Percentiles rank a stretch among this genome's conserved stretches.
Conservation (phyloP, 1,140 invertebrate species). For the Temnothorax longispinosus region DNA sequence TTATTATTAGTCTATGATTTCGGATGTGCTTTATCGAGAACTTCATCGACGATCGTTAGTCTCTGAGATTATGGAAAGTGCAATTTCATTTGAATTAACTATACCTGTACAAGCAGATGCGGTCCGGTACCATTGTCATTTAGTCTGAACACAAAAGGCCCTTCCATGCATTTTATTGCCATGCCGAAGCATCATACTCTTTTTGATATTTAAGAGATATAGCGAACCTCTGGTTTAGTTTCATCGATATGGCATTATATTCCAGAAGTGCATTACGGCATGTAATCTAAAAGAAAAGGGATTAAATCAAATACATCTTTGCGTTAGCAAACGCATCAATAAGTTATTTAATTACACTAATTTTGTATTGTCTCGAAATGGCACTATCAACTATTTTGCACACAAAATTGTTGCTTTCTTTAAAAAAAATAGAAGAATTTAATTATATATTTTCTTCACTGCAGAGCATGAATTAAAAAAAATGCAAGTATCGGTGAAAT, state of each 20-base stretch:
- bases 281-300: background rate
- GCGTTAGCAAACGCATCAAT: background rate
- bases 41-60: background rate
- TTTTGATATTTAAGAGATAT: background rate
- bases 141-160: conserved; percentile 90
- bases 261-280: background rate
- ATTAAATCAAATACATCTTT: conserved; percentile 5
- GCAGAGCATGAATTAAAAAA: background rate
- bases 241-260: conserved; percentile 2
- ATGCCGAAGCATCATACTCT: conserved; percentile 67
- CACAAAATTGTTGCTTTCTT: background rate
- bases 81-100: conserved; percentile 3
- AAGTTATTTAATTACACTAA: background rate
- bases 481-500: background rate
- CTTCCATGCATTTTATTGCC: conserved; percentile 84
- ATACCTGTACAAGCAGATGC: conserved; percentile 90
- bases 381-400: background rate
- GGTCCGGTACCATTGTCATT: conserved; percentile 92
- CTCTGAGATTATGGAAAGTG: background rate
- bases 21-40: background rate
- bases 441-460: background rate
- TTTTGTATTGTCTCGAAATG: background rate
- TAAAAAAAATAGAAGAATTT: background rate
- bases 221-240: background rate
- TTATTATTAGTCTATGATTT: background rate